Evolutionary conservation across 2,888 invertebrate genomes (phyloP), one percentile per base, ranked within the genome.

Genomic region (Paralinhomoeus sp.): DNA sequence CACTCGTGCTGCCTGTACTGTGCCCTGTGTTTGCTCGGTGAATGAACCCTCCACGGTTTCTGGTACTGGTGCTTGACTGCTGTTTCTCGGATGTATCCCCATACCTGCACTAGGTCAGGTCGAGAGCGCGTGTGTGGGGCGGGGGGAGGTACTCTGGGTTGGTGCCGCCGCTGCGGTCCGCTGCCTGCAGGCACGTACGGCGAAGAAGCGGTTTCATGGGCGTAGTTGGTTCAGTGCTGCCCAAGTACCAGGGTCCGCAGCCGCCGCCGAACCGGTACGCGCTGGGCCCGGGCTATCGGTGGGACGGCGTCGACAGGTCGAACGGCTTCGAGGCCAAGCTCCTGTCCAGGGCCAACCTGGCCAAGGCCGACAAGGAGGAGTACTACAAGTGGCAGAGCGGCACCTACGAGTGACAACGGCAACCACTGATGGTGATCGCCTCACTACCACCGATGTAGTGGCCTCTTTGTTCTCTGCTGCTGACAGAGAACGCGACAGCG

Each of bases 241-340:
- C 69, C 3, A 54, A 53, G 12, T 97, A 85, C 63, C 73, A 76
- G 57, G 91, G 91, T 0, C 57, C 60, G 20, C 81, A 73, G 54
- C 78, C 80, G 36, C 60, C 62, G 44, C 85, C 87, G 17, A 97
- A 97, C 68, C 74, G 97, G 1, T 93, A 78, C 66, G 76, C 76
- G 47, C 81, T 99, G 43, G 68, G 73, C 12, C 97, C 97, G 0
- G 97, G 97, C 0, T 80, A 84, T 65, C 72, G 89, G 17, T 97
- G 97, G 97, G 97, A 97, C 62, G 97, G 97, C 0, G 91, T 97
- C 0, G 84, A 97, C 65, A 71, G 97, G 22, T 89, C 87, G 5
- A 93, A 79, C 64, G 93, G 91, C 0, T 97, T 85, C 62, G 97
- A 97, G 63, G 77, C 76, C 56, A 77, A 79, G 56, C 78, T 77